These are phyloP conservation scores for Holothuria glaberrima DNA, from an alignment of 35 echinoderm and acorn worm genomes.

Conservation along the genomic window DNA sequence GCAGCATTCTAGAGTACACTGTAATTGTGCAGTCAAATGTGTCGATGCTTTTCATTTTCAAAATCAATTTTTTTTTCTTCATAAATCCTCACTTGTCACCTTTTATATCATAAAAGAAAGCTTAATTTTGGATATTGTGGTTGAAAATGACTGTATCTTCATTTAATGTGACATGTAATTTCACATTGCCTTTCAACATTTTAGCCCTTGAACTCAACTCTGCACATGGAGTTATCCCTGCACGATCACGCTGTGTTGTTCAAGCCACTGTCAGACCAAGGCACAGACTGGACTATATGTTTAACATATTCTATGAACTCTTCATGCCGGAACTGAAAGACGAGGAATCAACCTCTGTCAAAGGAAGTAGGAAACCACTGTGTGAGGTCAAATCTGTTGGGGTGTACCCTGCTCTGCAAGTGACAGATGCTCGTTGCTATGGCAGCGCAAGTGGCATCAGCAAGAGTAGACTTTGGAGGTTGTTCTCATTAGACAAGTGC, in stretches of 20 bases:
- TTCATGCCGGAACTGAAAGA: conserved; percentile 59
- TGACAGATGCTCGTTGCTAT: conserved; percentile 97
- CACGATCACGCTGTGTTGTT: conserved; percentile 73
- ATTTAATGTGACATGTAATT: too few species aligned
- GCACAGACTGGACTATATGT: conserved; percentile 78
- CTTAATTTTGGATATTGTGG: too few species aligned
- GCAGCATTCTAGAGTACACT: too few species aligned
- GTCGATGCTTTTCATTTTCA: too few species aligned
- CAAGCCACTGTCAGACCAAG: conserved; percentile 79
- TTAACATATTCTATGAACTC: conserved; percentile 80
- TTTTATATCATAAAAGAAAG: too few species aligned
- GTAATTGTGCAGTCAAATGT: too few species aligned
- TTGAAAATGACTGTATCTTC: too few species aligned
- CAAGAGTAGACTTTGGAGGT: conserved; percentile 94
- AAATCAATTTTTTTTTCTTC: too few species aligned
- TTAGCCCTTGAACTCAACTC: conserved; percentile 77
- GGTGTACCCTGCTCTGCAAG: conserved; percentile 86
- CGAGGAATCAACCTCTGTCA: conserved; percentile 32
- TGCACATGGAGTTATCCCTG: conserved; percentile 72
- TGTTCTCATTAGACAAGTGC: conserved; percentile 95
- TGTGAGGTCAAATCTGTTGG: conserved; percentile 77
- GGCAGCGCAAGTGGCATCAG: conserved; percentile 97
- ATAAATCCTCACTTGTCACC: too few species aligned
- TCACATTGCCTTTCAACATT: too few species aligned
- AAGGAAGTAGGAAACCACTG: conserved; percentile 48